Percentiles rank a stretch among this genome's conserved stretches.
phyloP scores from a whole-genome alignment of 2,888 invertebrate species.

The Cerastis rubricosa region DNA sequence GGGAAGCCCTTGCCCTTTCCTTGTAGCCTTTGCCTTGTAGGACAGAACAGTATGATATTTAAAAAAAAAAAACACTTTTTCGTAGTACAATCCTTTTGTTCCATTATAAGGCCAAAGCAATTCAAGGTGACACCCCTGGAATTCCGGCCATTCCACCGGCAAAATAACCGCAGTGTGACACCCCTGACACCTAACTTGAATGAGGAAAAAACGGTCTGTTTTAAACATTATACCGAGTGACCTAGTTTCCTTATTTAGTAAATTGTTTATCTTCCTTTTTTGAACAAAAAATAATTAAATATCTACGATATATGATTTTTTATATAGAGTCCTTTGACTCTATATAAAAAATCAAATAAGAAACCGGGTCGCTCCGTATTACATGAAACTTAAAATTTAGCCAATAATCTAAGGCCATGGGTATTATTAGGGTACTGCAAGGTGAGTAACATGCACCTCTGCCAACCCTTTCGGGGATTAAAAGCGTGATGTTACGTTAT shows the following conservation, averaged over 20 bases:
- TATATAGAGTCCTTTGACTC: too few species aligned
- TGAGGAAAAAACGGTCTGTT: conserved; percentile 36
- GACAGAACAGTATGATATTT: too few species aligned
- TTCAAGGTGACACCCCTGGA: conserved; percentile 16
- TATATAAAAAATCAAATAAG: conserved; percentile 25
- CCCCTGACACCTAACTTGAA: conserved; percentile 39
- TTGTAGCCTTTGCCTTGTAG: too few species aligned
- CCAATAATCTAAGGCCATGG: too few species aligned
- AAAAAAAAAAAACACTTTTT: not conserved
- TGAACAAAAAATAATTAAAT: conserved; percentile 10
- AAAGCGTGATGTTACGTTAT: too few species aligned
- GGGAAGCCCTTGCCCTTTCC: not conserved
- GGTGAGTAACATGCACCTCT: too few species aligned
- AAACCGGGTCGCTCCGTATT: fast-evolving
- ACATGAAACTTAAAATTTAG: too few species aligned
- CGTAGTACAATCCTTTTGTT: not conserved
- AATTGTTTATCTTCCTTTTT: conserved; percentile 36
- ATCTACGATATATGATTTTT: too few species aligned
- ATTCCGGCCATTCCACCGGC: conserved; percentile 12
- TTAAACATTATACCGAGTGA: conserved; percentile 27
- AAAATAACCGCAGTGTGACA: conserved; percentile 25
- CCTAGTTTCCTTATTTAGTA: conserved; percentile 40
- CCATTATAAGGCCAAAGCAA: not conserved
- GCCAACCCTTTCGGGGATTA: too few species aligned
- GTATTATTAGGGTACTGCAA: too few species aligned